Evolutionary conservation across 2,797 vertebrate genomes (phyloP), one percentile per base, ranked within the genome.

Genomic region (Rhinoraja longicauda): DNA sequence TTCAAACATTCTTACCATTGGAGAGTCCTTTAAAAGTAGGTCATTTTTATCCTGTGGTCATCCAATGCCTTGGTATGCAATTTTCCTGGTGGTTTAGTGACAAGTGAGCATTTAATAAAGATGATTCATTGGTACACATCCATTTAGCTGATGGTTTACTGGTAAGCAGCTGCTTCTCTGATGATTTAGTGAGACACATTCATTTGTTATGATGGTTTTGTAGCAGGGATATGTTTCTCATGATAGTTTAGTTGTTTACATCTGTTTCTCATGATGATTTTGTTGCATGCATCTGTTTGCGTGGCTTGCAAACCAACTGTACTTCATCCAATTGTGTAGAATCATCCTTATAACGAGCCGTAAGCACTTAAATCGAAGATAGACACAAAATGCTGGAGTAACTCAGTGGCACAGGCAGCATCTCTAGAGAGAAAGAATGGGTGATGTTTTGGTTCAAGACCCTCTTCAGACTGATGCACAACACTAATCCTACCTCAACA

Each of bases 161-260:
- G 13, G 70, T 53, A 73, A 72, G 39, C 70, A 92, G 70, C 90
- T 92, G 90, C 72, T 57, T 75, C 39, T 2, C 53, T 57, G 90
- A 73, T 92, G 90, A 73, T 72, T 92, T 73, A 75, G 90, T 92
- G 39, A 13, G 67, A 73, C 26, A 72, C 36, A 72, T 62, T 72
- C 88, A 91, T 91, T 91, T 91, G 88, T 72, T 36, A 91, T 29
- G 67, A 91, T 72, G 67, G 67, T 91, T 70, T 91, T 70, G 64
- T 73, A 13, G 21, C 70, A 8, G 90, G 39, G 36, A 53, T 26
- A 53, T 92, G 90, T 73, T 73, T 17, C 39, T 92, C 70, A 24
- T 92, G 90, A 72, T 91, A 36, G 88, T 72, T 91, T 72, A 91
- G 67, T 91, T 36, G 36, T 91, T 72, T 70, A 45, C 90, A 91